A percentile compares a stretch with the other conserved stretches of the same genome.
Conservation (phyloP, 2,888 invertebrate species). For the Cyrtodaria siliqua region DNA sequence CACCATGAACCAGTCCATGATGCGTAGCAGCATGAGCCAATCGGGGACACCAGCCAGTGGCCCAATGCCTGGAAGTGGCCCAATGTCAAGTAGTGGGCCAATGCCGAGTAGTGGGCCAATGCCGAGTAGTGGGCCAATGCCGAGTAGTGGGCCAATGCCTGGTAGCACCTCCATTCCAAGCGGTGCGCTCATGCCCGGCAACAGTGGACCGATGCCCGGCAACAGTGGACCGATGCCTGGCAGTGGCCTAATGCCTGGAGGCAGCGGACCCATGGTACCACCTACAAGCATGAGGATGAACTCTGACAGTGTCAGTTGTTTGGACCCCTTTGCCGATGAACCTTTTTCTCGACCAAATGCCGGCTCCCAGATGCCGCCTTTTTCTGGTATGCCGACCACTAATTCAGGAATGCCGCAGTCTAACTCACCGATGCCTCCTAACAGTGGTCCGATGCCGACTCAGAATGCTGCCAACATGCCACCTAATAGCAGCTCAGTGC, state of each 20-base stretch:
- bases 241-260: constrained; percentile 1
- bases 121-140: too few species aligned
- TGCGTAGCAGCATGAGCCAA: constrained; percentile 48
- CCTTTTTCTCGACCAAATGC: constrained; percentile 64
- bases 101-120: too few species aligned
- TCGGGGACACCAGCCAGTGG: constrained; percentile 3
- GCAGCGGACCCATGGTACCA: constrained; percentile 35
- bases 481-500: constrained; percentile 43
- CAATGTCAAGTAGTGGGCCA: too few species aligned
- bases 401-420: constrained; percentile 57
- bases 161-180: too few species aligned
- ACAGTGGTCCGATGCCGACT: constrained; percentile 28
- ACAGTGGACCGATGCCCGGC: too few species aligned
- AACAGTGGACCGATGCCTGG: too few species aligned
- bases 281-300: constrained; percentile 26
- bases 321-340: constrained; percentile 85
- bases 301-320: constrained; percentile 81
- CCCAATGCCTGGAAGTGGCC: constrained; percentile 1
- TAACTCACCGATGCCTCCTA: constrained; percentile 53
- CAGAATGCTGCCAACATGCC: constrained; percentile 43
- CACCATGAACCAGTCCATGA: constrained; percentile 63
- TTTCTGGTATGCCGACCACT: constrained; percentile 39
- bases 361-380: constrained; percentile 57
- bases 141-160: too few species aligned
- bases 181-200: too few species aligned